A percentile compares a stretch with the other conserved stretches of the same genome.
Evolutionary conservation across 1,140 invertebrate species (phyloP).

Genomic region (Dendrolimus punctatus): DNA sequence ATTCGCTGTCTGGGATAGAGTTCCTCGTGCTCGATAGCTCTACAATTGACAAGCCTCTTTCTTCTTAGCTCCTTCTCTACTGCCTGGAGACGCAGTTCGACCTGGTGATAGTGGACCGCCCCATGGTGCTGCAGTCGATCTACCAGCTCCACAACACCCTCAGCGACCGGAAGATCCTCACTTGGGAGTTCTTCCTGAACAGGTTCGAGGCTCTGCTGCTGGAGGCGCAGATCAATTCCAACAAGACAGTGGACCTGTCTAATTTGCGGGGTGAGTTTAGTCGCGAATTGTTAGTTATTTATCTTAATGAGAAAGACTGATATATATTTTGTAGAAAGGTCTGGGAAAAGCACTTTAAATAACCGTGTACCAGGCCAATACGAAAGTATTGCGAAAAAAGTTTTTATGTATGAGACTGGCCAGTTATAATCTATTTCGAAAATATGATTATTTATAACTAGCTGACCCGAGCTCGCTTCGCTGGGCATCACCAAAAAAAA

Average conservation of each 20-base stretch:
- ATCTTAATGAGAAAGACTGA: background rate
- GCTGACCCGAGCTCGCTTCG: too few species aligned
- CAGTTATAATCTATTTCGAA: too few species aligned
- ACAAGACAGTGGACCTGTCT: slow-evolving; percentile 86
- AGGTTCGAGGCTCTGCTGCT: slow-evolving; percentile 96
- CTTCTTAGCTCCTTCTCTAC: slow-evolving; percentile 82
- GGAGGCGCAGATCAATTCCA: slow-evolving; percentile 93
- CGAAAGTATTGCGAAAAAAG: too few species aligned
- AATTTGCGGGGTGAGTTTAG: slow-evolving; percentile 82
- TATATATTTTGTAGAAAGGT: too few species aligned
- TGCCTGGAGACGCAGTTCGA: slow-evolving; percentile 95
- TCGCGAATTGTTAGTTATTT: background rate
- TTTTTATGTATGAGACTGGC: too few species aligned
- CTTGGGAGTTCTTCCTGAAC: slow-evolving; percentile 99
- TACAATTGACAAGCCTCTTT: too few species aligned
- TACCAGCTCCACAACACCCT: slow-evolving; percentile 96
- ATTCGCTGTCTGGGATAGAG: too few species aligned
- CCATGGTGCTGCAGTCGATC: slow-evolving; percentile 96
- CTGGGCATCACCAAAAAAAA: too few species aligned
- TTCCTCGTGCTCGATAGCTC: too few species aligned
- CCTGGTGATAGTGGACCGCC: slow-evolving; percentile 94
- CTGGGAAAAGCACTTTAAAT: too few species aligned
- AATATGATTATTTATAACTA: too few species aligned
- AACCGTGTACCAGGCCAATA: too few species aligned
- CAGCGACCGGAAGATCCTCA: slow-evolving; percentile 90